Conservation (phyloP, 2,888 invertebrate species). For the Eupithecia tripunctaria region DNA sequence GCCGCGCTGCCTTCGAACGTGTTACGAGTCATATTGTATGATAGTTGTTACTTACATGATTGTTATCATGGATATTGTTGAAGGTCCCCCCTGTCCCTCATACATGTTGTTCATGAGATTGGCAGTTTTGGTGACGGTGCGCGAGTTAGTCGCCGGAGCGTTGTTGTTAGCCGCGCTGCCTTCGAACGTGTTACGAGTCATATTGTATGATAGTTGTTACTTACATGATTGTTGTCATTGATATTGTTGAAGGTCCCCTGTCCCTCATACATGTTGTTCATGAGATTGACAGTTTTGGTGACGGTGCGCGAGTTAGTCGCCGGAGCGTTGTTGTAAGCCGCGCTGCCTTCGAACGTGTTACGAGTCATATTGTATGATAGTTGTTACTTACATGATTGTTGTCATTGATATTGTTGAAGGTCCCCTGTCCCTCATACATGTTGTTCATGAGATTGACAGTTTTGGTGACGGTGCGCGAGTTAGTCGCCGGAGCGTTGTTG, state of each 20-base stretch:
- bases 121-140: too few species aligned
- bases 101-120: constrained; percentile 81
- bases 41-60: constrained; percentile 64
- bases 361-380: too few species aligned
- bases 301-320: too few species aligned
- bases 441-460: constrained; percentile 79
- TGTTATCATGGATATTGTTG: constrained; percentile 75
- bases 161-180: too few species aligned
- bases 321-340: too few species aligned
- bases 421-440: constrained; percentile 78
- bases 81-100: constrained; percentile 75
- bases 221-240: constrained; percentile 76
- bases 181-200: background rate
- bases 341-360: too few species aligned
- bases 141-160: too few species aligned
- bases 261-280: constrained; percentile 80
- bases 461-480: constrained; percentile 70
- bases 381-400: constrained; percentile 69
- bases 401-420: constrained; percentile 75
- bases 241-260: constrained; percentile 74
- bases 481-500: constrained; percentile 70
- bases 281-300: constrained; percentile 77
- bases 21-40: constrained; percentile 37
- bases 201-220: constrained; percentile 39
- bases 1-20: constrained; percentile 72